These are phyloP conservation scores for Drosophila funebris DNA, from an alignment of 1,140 invertebrate species.

Conservation along the genomic window DNA sequence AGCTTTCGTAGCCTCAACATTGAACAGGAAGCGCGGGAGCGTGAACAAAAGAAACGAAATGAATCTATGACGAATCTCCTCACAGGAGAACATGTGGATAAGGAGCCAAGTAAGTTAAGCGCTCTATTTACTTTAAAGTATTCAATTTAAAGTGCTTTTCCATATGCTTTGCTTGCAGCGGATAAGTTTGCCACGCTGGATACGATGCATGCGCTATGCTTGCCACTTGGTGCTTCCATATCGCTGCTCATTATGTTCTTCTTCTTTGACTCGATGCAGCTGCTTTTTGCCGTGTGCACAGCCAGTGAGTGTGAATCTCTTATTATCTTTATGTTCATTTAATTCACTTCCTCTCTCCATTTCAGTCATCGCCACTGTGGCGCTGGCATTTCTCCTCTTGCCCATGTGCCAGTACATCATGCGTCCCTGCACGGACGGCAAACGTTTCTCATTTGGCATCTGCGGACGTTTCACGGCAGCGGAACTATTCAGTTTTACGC, in stretches of 20 bases:
- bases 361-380: conserved; percentile 97
- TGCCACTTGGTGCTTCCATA: conserved; percentile 97
- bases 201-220: conserved; percentile 97
- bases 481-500: conserved; percentile 95
- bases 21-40: conserved; percentile 95
- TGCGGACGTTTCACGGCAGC: conserved; percentile 96
- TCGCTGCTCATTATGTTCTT: conserved; percentile 99
- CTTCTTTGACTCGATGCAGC: conserved; percentile 99
- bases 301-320: conserved; percentile 89
- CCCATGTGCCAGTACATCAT: conserved; percentile 99
- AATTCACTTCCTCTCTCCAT: conserved; percentile 84
- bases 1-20: conserved; percentile 96
- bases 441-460: conserved; percentile 95
- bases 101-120: conserved; percentile 76
- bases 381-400: conserved; percentile 96
- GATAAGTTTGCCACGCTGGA: conserved; percentile 89
- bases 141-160: neutral
- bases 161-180: conserved; percentile 31
- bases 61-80: conserved; percentile 85
- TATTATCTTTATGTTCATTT: too few species aligned
- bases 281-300: conserved; percentile 98
- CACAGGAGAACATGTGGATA: conserved; percentile 83
- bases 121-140: neutral
- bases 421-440: conserved; percentile 92
- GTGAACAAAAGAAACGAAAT: conserved; percentile 90